A percentile compares a stretch with the other conserved stretches of the same genome.
Conservation (phyloP, 2,888 invertebrate genomes). For the Morpho helenor region DNA sequence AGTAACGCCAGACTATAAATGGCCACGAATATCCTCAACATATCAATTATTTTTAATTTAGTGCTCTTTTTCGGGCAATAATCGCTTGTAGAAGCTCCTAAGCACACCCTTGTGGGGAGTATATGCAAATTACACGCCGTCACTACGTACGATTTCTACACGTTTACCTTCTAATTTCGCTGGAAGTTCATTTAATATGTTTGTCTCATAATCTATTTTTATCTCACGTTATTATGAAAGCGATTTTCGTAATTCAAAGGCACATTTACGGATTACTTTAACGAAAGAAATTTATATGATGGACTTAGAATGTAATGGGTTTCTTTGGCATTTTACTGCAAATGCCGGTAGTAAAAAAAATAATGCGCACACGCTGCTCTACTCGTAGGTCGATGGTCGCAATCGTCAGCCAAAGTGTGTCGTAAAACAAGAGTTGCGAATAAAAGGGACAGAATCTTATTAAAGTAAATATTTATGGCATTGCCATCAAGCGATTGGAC, state of each 20-base stretch:
- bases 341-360: constrained; percentile 53
- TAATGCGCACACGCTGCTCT: constrained; percentile 55
- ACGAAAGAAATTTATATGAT: constrained; percentile 8
- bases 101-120: constrained; percentile 17
- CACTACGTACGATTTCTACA: constrained; percentile 18
- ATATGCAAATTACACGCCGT: constrained; percentile 23
- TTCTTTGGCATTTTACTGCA: constrained; percentile 47
- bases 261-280: constrained; percentile 2
- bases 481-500: constrained; percentile 76
- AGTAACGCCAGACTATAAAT: constrained; percentile 8
- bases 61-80: constrained; percentile 20
- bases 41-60: constrained; percentile 24
- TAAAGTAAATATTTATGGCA: constrained; percentile 79
- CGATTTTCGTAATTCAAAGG: constrained; percentile 4
- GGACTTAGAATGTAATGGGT: constrained; percentile 24
- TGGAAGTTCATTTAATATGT: constrained; percentile 18
- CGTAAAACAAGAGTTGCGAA: constrained; percentile 69
- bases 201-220: constrained; percentile 16
- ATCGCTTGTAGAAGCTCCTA: constrained; percentile 19
- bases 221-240: constrained; percentile 9
- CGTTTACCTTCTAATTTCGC: constrained; percentile 14
- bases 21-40: constrained; percentile 10
- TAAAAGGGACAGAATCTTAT: constrained; percentile 76
- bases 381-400: constrained; percentile 42
- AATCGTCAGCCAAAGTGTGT: constrained; percentile 64